Evolutionary conservation across 2,797 vertebrate species (phyloP).

Genomic region (Petrocephalus schoutedeni): DNA sequence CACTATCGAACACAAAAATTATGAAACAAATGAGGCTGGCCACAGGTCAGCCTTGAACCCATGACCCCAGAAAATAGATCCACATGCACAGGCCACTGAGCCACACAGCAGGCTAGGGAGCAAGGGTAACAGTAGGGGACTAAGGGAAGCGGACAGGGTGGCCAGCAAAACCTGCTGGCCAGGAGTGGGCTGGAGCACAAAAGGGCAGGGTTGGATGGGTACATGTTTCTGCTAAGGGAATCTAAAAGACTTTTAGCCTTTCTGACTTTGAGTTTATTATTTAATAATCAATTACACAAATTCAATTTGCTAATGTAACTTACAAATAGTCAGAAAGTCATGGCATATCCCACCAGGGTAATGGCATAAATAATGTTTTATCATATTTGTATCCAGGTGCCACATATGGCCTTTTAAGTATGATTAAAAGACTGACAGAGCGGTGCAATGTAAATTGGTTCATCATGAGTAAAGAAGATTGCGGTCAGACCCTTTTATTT

Average conservation of each 20-base stretch:
- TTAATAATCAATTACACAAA: not conserved
- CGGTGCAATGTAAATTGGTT: not conserved
- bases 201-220: too few species aligned
- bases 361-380: not conserved
- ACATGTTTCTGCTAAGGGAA: not conserved
- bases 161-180: too few species aligned
- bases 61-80: too few species aligned
- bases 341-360: not conserved
- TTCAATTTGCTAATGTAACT: not conserved
- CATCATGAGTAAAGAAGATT: not conserved
- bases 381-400: not conserved
- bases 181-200: too few species aligned
- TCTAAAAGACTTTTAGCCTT: not conserved
- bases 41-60: too few species aligned
- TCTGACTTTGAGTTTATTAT: not conserved
- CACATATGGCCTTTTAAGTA: not conserved
- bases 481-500: not conserved
- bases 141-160: too few species aligned
- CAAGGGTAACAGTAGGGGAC: too few species aligned
- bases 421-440: not conserved
- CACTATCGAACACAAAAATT: too few species aligned
- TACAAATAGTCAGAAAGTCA: not conserved
- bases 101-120: too few species aligned
- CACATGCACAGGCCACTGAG: too few species aligned
- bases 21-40: too few species aligned